Base-by-base conservation (phyloP, 2,113 vertebrate genomes). In the Larimichthys crocea region DNA sequence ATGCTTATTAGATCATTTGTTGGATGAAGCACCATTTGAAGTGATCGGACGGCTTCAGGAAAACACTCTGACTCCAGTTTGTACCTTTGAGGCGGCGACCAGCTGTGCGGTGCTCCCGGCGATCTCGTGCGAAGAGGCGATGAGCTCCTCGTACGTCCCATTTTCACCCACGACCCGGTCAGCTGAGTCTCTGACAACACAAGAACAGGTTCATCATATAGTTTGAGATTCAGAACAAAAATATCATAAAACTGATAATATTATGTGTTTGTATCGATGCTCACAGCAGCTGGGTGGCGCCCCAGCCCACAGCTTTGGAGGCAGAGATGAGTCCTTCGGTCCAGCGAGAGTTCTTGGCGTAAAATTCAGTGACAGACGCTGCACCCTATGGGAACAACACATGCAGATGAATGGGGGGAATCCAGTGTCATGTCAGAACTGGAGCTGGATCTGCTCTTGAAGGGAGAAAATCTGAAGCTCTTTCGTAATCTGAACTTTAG, bases 341-440 rank as follows among this genome's bases (percentile, higher is more conserved):
- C 98, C 98, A 99, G 26, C 97, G 95, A 31, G 98, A 99, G 89
- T 99, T 99, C 95, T 96, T 98, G 88, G 97, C 98, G 1, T 99
- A 99, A 87, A 99, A 99, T 35, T 99, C 98, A 50, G 97, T 97
- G 20, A 95, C 94, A 8, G 98, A 97, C 0, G 97, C 96, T 0
- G 96, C 96, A 0, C 98, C 98, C 98, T 99, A 63, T 10, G 12
- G 24, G 35, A 50, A 46, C 40, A 74, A 0, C 12, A 31, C 20
- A 22, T 2, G 53, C 5, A 22, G 44, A 46, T 35, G 35, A 35
- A 35, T 31, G 31, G 7, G 31, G 31, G 31, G 31, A 35, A 8
- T 35, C 31, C 35, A 35, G 35, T 35, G 35, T 35, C 1, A 7
- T 35, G 35, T 7, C 35, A 35, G 35, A 35, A 35, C 35, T 5